Evolutionary conservation across 2,888 invertebrate genomes (phyloP).

Genomic region (Antitype chi): DNA sequence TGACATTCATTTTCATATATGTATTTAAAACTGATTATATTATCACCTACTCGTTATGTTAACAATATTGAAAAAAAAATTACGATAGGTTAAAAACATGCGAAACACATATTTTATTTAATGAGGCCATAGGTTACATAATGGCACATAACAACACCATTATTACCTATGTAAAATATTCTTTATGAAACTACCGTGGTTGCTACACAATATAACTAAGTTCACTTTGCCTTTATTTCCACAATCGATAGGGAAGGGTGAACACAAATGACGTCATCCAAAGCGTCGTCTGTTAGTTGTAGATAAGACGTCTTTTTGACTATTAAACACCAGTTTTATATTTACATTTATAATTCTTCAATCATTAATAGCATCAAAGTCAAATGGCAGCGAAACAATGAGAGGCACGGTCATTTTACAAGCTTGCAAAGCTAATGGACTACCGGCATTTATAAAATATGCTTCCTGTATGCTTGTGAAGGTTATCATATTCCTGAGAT

Average conservation of each 20-base stretch:
- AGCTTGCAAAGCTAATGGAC: conserved; percentile 23
- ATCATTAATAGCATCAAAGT: background rate
- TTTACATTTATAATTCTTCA: background rate
- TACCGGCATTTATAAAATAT: conserved; percentile 20
- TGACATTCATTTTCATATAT: conserved; percentile 24
- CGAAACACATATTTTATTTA: conserved; percentile 10
- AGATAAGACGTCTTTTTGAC: background rate
- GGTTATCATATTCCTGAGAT: conserved; percentile 23
- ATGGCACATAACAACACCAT: background rate
- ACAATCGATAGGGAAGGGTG: conserved; percentile 8
- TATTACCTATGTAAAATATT: background rate
- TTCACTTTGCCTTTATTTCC: conserved; percentile 8
- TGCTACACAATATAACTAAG: background rate
- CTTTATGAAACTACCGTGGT: background rate
- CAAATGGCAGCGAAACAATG: conserved; percentile 33
- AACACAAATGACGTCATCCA: conserved; percentile 22
- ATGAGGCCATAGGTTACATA: conserved; percentile 13
- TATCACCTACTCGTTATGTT: conserved; percentile 22
- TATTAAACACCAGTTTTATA: background rate
- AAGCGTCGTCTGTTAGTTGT: background rate
- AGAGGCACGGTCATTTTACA: conserved; percentile 15
- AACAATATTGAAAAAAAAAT: conserved; percentile 24
- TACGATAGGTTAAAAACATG: conserved; percentile 10
- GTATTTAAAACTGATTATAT: conserved; percentile 8
- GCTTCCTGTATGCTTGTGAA: conserved; percentile 38